phyloP scores from a whole-genome alignment of 2,888 invertebrate species.

The Psylliodes chrysocephalus region DNA sequence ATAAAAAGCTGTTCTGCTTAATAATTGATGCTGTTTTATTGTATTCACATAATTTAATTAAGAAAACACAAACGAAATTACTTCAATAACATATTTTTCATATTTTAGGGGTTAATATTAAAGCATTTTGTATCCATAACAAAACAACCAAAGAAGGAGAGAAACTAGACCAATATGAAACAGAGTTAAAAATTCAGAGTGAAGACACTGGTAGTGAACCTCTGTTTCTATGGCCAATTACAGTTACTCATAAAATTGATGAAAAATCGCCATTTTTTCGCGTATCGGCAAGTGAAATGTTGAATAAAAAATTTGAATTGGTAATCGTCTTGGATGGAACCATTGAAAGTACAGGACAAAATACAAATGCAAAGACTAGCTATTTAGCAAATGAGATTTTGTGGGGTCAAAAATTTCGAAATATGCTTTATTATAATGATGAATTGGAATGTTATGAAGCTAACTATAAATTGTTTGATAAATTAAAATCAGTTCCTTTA shows the following conservation, averaged over 20 bases:
- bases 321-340: slow-evolving; percentile 90
- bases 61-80: no score
- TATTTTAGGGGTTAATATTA: slow-evolving; percentile 75
- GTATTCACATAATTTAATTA: no score
- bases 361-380: slow-evolving; percentile 80
- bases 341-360: slow-evolving; percentile 83
- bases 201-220: slow-evolving; percentile 88
- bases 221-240: slow-evolving; percentile 96
- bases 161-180: slow-evolving; percentile 72
- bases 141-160: slow-evolving; percentile 84
- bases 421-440: slow-evolving; percentile 79
- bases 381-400: slow-evolving; percentile 83
- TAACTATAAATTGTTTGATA: slow-evolving; percentile 90
- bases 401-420: slow-evolving; percentile 88
- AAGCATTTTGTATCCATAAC: slow-evolving; percentile 81
- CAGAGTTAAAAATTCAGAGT: slow-evolving; percentile 71
- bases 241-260: slow-evolving; percentile 90
- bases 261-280: slow-evolving; percentile 86
- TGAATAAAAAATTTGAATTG: slow-evolving; percentile 81
- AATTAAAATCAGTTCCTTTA: slow-evolving; percentile 84
- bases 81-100: no score
- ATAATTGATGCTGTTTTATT: no score
- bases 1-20: no score
- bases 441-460: slow-evolving; percentile 79
- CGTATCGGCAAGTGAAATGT: slow-evolving; percentile 87